Base-by-base conservation (phyloP, 2,888 invertebrate species). In the Cephus runcator region DNA sequence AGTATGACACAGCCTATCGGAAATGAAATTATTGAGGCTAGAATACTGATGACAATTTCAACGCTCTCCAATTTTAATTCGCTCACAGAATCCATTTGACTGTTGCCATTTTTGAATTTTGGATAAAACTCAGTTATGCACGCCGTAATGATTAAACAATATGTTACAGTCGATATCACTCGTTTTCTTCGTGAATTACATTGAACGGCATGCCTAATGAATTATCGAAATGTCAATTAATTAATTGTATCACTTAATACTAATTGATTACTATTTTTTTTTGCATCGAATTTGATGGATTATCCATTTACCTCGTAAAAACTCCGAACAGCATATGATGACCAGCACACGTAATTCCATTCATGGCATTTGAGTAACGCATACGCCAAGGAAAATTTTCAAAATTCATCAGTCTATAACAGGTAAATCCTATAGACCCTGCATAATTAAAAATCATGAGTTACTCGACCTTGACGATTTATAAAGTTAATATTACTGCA, bases 61-160 rank as follows among this genome's bases (percentile, higher is more conserved):
- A 71, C 33, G 33, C 73, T 73, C 73, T n/a, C 75, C 11, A 75
- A 71, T 11, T 11, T 56, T 12, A 75, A 75, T 34, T 75, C 35
- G 23, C 40, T 56, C 34, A 1, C 30, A 1, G 12, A 73, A 34
- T 75, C 75, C 31, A 31, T 23, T 36, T 34, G 4, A 11, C 11
- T 30, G 34, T 12, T 30, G 75, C 12, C n/a, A 35, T 76, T 23
- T 40, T 15, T 15, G 1, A 4, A 0, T 40, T 40, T 40, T 75
- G 78, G 75, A 76, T 78, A 78, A 68, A 78, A 78, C 73, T 36
- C 78, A 11, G 75, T 75, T n/a, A 78, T 35, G 40, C 15, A 75
- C 31, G 73, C 75, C 78, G 75, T 78, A 36, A 78, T 34, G 73
- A 78, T 23, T 35, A 75, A 78, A 9, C 15, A 69, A 33, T 78